Evolutionary conservation across 1,140 invertebrate genomes (phyloP).

Genomic region (Panulirus ornatus): DNA sequence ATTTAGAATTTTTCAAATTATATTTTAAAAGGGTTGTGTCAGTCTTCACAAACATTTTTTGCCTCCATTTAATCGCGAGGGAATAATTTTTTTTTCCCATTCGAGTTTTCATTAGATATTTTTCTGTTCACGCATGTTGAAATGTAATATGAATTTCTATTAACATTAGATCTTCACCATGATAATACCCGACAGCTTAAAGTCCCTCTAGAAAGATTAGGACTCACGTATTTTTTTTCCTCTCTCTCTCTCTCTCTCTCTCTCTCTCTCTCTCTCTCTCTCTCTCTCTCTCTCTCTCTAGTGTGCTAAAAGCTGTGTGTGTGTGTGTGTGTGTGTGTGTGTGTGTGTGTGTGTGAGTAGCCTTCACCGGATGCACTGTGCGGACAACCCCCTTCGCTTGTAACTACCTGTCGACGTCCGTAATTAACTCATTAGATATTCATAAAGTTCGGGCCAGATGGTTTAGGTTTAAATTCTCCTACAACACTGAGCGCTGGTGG

Average conservation of each 20-base stretch:
- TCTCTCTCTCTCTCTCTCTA: too few relatives aligned
- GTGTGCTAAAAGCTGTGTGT: too few relatives aligned
- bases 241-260: neutral
- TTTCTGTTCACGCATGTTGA: neutral
- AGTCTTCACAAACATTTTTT: neutral
- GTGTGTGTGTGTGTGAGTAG: too few relatives aligned
- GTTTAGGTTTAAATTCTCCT: conserved; percentile 6
- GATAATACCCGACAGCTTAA: neutral
- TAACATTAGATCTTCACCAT: neutral
- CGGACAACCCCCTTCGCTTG: too few relatives aligned
- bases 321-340: too few relatives aligned
- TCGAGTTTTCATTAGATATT: neutral
- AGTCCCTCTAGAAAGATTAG: neutral
- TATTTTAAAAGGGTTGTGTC: conserved; percentile 8
- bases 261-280: too few relatives aligned
- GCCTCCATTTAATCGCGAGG: conserved; percentile 2
- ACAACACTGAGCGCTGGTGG: neutral
- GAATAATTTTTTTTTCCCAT: conserved; percentile 4
- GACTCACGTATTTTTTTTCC: too few relatives aligned
- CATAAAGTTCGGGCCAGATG: conserved; percentile 29
- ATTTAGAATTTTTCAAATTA: neutral
- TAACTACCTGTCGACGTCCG: neutral
- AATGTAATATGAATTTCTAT: neutral
- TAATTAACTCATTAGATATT: conserved; percentile 47
- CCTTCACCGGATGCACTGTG: too few relatives aligned